phyloP scores from a whole-genome alignment of 2,888 invertebrate genomes.

The Teleiodes luculella region DNA sequence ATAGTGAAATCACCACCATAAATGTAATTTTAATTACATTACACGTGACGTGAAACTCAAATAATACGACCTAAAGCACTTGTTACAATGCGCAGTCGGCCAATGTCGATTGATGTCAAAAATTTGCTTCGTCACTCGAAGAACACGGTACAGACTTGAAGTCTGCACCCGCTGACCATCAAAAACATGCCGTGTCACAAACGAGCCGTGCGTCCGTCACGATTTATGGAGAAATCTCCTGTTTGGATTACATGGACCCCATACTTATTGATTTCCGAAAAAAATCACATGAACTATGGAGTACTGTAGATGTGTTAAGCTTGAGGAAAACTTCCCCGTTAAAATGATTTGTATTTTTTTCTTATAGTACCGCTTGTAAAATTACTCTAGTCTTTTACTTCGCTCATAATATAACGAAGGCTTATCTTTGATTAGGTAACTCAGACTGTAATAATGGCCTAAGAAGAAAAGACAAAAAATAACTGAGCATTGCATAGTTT shows the following conservation, averaged over 20 bases:
- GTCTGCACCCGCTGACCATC: not conserved
- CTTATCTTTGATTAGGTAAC: too few relatives aligned
- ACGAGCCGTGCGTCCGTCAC: not conserved
- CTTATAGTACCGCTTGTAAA: too few relatives aligned
- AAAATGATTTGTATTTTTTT: too few relatives aligned
- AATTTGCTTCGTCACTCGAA: constrained; percentile 1
- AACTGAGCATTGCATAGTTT: too few relatives aligned
- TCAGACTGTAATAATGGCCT: too few relatives aligned
- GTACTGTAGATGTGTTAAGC: not conserved
- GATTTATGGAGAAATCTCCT: constrained; percentile 15
- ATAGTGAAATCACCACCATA: too few relatives aligned
- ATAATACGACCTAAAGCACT: not conserved
- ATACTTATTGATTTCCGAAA: not conserved
- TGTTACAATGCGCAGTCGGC: not conserved
- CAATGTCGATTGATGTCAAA: constrained; percentile 1
- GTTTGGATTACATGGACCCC: constrained; percentile 6
- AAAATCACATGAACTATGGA: not conserved
- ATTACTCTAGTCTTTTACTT: too few relatives aligned
- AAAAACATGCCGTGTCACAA: constrained; percentile 9
- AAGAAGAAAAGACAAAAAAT: too few relatives aligned
- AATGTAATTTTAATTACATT: too few relatives aligned
- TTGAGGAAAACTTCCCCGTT: too few relatives aligned
- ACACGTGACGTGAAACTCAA: not conserved
- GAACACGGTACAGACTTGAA: not conserved
- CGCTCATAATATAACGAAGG: too few relatives aligned